Percentiles rank a stretch among this genome's conserved stretches.
phyloP scores from a whole-genome alignment of 1,140 invertebrate genomes.

The Platorchestia sp. region DNA sequence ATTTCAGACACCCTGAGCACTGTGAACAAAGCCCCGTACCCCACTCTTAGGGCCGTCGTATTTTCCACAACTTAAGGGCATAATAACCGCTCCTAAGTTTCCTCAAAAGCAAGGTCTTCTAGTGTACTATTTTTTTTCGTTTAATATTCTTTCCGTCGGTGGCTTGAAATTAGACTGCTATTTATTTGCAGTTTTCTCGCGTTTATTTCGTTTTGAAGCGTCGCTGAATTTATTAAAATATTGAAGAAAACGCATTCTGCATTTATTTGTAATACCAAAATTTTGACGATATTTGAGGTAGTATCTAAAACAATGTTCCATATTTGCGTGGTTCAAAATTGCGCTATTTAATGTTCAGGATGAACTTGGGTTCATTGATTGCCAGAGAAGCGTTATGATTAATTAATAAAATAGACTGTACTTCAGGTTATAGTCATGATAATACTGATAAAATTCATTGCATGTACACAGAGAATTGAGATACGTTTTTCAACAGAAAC shows the following conservation, averaged over 20 bases:
- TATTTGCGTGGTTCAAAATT: neutral
- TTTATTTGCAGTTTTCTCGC: neutral
- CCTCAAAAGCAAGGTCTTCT: neutral
- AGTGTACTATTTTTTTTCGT: neutral
- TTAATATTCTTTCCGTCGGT: neutral
- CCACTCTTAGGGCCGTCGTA: neutral
- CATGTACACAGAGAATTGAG: neutral
- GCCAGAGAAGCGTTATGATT: neutral
- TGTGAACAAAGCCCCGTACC: neutral
- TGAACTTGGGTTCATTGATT: neutral
- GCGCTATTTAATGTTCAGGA: neutral
- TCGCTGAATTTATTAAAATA: neutral
- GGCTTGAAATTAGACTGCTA: neutral
- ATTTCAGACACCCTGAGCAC: neutral
- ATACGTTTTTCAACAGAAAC: neutral
- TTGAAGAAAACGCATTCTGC: no score
- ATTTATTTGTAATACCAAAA: no score
- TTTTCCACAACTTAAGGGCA: neutral
- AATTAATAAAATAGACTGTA: neutral
- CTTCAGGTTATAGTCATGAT: neutral
- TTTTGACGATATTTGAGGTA: neutral
- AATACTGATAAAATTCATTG: neutral
- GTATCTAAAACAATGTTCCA: neutral
- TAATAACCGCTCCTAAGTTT: neutral
- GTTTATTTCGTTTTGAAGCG: neutral